phyloP scores from a whole-genome alignment of 1,140 invertebrate species.

The Pteromalus puparum region DNA sequence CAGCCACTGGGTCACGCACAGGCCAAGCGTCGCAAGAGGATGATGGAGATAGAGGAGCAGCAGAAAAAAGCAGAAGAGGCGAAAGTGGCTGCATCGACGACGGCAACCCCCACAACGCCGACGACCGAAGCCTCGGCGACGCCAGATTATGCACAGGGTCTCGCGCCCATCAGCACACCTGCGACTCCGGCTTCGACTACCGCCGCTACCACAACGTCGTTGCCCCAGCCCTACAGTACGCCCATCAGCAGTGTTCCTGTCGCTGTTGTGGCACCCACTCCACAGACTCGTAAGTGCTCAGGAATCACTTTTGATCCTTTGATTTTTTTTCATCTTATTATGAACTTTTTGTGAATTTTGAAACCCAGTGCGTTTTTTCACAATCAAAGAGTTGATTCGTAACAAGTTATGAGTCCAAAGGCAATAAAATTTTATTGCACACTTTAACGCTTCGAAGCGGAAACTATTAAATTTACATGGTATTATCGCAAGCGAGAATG shows the following conservation, averaged over 20 bases:
- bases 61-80: conserved; percentile 82
- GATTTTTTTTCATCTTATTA: conserved; percentile 6
- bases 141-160: conserved; percentile 86
- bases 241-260: conserved; percentile 38
- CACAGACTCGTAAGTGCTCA: conserved; percentile 64
- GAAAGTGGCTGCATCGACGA: conserved; percentile 74
- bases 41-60: conserved; percentile 86
- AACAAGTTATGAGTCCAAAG: neutral
- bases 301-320: neutral
- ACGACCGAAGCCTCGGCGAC: conserved; percentile 76
- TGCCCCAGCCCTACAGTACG: conserved; percentile 48
- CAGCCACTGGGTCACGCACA: conserved; percentile 86
- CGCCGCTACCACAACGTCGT: conserved; percentile 45
- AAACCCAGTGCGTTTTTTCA: no score
- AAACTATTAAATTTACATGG: no score
- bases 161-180: conserved; percentile 76
- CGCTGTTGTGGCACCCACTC: conserved; percentile 57
- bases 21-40: conserved; percentile 77
- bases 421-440: neutral
- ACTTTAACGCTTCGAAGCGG: no score
- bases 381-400: no score
- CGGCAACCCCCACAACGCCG: conserved; percentile 69
- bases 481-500: no score
- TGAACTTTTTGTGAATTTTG: no score
- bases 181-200: conserved; percentile 64